These are phyloP conservation scores for Choreutis nemorana DNA, from an alignment of 2,888 invertebrate species.

Conservation along the genomic window DNA sequence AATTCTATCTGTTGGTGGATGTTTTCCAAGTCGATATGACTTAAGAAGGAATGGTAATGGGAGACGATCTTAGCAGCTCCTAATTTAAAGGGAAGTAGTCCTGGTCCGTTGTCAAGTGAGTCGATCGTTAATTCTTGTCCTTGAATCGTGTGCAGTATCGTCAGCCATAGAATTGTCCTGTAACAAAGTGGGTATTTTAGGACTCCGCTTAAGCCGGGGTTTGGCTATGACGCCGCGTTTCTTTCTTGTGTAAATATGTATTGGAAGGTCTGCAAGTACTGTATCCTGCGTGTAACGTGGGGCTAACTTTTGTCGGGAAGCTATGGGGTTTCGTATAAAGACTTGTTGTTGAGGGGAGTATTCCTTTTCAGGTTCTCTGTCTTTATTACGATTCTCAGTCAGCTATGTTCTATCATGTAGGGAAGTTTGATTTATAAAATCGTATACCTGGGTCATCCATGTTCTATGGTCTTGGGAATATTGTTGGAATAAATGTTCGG, in stretches of 20 bases:
- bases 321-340: slow-evolving; percentile 11
- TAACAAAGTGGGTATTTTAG: slow-evolving; percentile 4
- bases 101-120: not conserved
- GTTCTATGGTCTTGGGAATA: slow-evolving; percentile 9
- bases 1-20: not conserved
- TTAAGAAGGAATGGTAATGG: slow-evolving; percentile 2
- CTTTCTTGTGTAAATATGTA: slow-evolving; percentile 7
- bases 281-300: slow-evolving; percentile 1
- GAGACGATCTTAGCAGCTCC: slow-evolving; percentile 1
- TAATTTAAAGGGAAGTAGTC: slow-evolving; percentile 3
- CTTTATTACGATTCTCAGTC: slow-evolving; percentile 10
- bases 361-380: slow-evolving; percentile 10
- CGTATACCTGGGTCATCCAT: slow-evolving; percentile 8
- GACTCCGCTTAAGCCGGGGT: slow-evolving; percentile 4
- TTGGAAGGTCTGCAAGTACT: slow-evolving; percentile 5
- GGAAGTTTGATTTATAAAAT: slow-evolving; percentile 8
- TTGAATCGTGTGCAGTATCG: not conserved
- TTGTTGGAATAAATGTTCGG: slow-evolving; percentile 11
- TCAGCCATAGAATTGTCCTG: slow-evolving; percentile 6
- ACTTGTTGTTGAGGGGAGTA: slow-evolving; percentile 12
- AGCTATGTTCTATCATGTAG: slow-evolving; percentile 4
- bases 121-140: slow-evolving; percentile 8
- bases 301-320: not conserved
- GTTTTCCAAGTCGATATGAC: not conserved
- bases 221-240: slow-evolving; percentile 5